Evolutionary conservation across 1,140 invertebrate genomes (phyloP).

Genomic region (Conus ventricosus): DNA sequence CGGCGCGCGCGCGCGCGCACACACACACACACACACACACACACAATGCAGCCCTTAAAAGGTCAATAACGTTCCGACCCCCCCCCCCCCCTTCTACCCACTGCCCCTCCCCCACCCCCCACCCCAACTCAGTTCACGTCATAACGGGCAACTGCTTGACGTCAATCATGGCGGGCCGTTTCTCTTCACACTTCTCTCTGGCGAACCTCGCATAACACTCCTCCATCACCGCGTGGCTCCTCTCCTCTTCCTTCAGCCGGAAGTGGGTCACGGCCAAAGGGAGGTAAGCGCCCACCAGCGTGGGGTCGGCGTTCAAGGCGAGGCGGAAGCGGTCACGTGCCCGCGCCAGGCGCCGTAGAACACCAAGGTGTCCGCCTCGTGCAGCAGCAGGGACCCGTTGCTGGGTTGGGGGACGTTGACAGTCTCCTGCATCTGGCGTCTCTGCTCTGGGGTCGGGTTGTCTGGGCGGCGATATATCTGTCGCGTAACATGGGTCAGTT

Average conservation of each 20-base stretch:
- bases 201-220: conserved; percentile 4
- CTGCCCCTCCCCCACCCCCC: no score
- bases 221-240: background rate
- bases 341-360: conserved; percentile 47
- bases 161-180: background rate
- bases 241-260: background rate
- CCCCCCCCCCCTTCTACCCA: no score
- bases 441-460: background rate
- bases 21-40: no score
- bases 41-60: no score
- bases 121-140: no score
- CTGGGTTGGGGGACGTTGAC: conserved; percentile 46
- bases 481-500: background rate
- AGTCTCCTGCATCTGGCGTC: background rate
- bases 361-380: conserved; percentile 61
- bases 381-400: conserved; percentile 61
- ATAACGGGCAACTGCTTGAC: background rate
- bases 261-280: conserved; percentile 25
- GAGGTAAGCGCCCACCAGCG: conserved; percentile 22
- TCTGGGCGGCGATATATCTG: background rate
- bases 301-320: conserved; percentile 19
- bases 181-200: background rate
- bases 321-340: conserved; percentile 52
- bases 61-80: no score
- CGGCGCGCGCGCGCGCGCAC: no score